A percentile compares a stretch with the other conserved stretches of the same genome.
Conservation (phyloP, 2,797 vertebrate genomes). For the Melanitta fusca region DNA sequence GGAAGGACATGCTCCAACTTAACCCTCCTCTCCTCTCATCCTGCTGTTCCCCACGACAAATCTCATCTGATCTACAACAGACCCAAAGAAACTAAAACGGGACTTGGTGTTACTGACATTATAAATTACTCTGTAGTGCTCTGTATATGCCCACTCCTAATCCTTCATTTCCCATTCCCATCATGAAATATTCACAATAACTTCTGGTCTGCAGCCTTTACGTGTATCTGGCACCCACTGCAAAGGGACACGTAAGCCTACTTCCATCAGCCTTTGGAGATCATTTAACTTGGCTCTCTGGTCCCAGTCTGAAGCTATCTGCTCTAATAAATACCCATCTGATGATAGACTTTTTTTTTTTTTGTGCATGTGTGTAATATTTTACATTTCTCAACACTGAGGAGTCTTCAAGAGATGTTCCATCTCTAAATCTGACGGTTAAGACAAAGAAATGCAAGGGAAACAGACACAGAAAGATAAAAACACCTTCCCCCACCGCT, state of each 20-base stretch:
- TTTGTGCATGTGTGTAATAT: neutral
- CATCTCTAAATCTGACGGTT: neutral
- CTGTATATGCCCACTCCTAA: neutral
- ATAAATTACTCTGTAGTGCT: neutral
- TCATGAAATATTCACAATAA: rapidly evolving
- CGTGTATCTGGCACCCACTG: neutral
- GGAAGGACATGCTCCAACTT: neutral
- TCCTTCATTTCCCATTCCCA: neutral
- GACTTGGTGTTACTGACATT: neutral
- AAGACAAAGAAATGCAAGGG: neutral
- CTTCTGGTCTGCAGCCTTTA: rapidly evolving
- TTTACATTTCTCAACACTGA: neutral
- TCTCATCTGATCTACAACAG: neutral
- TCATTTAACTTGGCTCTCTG: neutral
- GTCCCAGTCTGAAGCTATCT: neutral
- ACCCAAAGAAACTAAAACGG: neutral
- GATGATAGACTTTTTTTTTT: neutral
- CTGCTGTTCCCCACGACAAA: neutral
- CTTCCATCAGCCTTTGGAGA: neutral
- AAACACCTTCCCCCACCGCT: neutral
- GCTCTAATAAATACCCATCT: neutral
- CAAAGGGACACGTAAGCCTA: neutral
- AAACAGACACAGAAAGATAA: neutral
- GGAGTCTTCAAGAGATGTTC: neutral
- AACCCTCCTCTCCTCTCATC: neutral